Conservation (phyloP, 2,888 invertebrate genomes). For the Himalopsyche japonica region DNA sequence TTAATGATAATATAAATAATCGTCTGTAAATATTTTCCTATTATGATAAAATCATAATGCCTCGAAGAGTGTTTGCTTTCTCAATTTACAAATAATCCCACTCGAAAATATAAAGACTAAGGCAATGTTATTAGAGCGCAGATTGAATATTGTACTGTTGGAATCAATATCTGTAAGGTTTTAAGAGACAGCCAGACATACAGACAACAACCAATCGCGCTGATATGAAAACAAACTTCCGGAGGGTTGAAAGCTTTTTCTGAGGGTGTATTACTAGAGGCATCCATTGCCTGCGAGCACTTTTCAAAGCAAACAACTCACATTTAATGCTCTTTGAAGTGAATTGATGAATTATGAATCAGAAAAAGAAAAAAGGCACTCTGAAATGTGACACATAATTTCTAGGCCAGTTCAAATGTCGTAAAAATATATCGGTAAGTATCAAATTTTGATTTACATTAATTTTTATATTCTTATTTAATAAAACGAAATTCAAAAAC, state of each 20-base stretch:
- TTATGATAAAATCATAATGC: background rate
- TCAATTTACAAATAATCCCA: background rate
- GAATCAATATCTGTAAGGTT: background rate
- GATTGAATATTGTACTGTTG: background rate
- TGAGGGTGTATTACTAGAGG: background rate
- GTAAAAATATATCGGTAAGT: background rate
- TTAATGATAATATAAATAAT: background rate
- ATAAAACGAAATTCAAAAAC: too few relatives aligned
- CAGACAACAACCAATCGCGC: background rate
- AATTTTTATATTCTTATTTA: too few relatives aligned
- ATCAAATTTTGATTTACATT: background rate
- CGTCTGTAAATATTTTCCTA: background rate
- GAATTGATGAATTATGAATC: background rate
- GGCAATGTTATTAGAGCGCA: background rate
- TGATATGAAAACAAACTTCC: background rate
- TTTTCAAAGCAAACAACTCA: background rate
- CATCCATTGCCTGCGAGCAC: background rate
- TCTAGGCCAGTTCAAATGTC: background rate
- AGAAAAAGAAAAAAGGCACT: background rate
- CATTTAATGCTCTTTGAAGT: background rate
- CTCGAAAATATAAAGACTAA: background rate
- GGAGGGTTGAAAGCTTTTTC: background rate
- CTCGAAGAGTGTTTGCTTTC: background rate
- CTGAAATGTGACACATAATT: background rate
- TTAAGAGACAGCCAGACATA: background rate